Base-by-base conservation (phyloP, 2,797 vertebrate genomes). In the Myiotriccus ornatus region DNA sequence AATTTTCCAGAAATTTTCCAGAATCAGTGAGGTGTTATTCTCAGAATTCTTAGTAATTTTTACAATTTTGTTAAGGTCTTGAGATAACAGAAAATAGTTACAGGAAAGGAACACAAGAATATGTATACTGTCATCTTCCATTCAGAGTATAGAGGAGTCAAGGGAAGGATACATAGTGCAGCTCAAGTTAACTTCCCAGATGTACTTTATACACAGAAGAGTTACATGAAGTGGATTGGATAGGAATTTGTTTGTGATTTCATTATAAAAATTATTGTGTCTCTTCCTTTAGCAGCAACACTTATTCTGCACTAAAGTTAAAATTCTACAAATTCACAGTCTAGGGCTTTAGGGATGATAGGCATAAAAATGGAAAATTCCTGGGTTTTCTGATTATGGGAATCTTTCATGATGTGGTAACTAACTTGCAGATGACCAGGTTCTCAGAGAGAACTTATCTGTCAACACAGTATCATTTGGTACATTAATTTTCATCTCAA, bases 201-300 rank as follows among this genome's bases (percentile, higher is more conserved):
- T 22, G 2, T 53, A 32, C 35, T 74, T 67, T 74, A 55, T 22
- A 49, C 25, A 69, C 2, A 6, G 3, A 7, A 37, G 52, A 76
- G 21, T 91, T 57, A 41, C 1, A 0, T 37, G 16, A 17, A 43
- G 6, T 32, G 5, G 3, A 32, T 56, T 65, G 6, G 8, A n/a
- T 6, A 41, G 32, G 9, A 49, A 27, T 28, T 23, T 46, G 25
- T 83, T 77, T 68, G 9, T 14, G 13, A 63, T 67, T 55, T 77
- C 3, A 1, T 78, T 77, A 21, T 25, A 20, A 39, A 85, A 81
- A 24, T 2, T 0, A 32, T 9, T 11, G 3, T 17, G 37, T 34
- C 0, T 3, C 23, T 84, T 73, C 35, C 32, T 76, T 67, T 65
- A 80, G 4, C 21, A 73, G 30, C 5, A 37, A 32, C 2, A 0